A percentile compares a stretch with the other conserved stretches of the same genome.
Conservation (phyloP, 2,797 vertebrate genomes). For the Austrolebias charrua region DNA sequence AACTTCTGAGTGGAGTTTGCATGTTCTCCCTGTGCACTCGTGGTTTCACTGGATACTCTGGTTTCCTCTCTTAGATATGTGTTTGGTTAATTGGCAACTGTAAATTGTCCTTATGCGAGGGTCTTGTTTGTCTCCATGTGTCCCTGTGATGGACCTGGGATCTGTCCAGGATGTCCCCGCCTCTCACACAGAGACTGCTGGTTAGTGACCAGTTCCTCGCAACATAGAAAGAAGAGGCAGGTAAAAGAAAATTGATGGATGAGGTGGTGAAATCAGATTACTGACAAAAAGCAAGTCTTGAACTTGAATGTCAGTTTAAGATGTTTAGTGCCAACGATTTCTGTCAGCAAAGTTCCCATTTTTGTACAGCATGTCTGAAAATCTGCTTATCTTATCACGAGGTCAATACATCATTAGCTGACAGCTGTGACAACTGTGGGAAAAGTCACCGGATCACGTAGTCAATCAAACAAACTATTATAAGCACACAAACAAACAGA, state of each 20-base stretch:
- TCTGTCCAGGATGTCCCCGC: too few relatives aligned
- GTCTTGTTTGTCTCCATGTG: not conserved
- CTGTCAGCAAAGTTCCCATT: not conserved
- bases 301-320: not conserved
- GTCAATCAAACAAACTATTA: not conserved
- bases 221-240: too few relatives aligned
- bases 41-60: too few relatives aligned
- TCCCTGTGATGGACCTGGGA: too few relatives aligned
- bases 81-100: too few relatives aligned
- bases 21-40: too few relatives aligned
- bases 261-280: not conserved
- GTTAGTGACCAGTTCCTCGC: too few relatives aligned
- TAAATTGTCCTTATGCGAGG: too few relatives aligned
- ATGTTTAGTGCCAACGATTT: not conserved
- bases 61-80: too few relatives aligned
- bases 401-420: not conserved
- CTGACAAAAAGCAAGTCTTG: not conserved
- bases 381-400: not conserved
- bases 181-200: too few relatives aligned
- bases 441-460: not conserved
- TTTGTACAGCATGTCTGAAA: conserved; percentile 4
- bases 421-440: conserved; percentile 26
- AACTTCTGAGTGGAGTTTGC: too few relatives aligned
- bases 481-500: not conserved
- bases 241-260: not conserved